Conservation (phyloP, 2,888 invertebrate genomes). For the Amphipyra berbera region DNA sequence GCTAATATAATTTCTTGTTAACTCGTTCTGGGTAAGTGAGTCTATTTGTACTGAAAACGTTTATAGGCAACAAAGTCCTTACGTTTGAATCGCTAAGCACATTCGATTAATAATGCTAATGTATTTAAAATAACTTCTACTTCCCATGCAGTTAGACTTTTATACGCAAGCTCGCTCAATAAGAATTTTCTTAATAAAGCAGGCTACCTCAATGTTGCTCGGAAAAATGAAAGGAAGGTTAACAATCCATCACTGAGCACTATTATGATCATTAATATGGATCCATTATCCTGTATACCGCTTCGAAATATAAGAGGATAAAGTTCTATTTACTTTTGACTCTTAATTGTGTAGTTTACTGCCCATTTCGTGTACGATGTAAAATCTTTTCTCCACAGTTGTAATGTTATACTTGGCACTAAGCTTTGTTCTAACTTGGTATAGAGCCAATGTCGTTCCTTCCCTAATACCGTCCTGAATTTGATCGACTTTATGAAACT, state of each 20-base stretch:
- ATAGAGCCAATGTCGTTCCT: too few relatives aligned
- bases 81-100: slow-evolving; percentile 1
- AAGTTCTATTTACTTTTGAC: too few relatives aligned
- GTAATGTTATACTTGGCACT: too few relatives aligned
- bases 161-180: neutral
- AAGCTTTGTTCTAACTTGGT: too few relatives aligned
- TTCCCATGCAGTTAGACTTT: neutral
- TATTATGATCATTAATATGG: slow-evolving; percentile 21
- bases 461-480: too few relatives aligned
- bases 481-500: too few relatives aligned
- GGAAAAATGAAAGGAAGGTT: slow-evolving; percentile 4
- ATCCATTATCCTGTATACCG: neutral
- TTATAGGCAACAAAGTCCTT: neutral
- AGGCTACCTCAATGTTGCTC: slow-evolving; percentile 2
- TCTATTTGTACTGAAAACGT: slow-evolving; percentile 11
- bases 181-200: slow-evolving; percentile 8
- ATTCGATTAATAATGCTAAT: slow-evolving; percentile 3
- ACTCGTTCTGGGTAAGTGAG: neutral
- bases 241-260: slow-evolving; percentile 26
- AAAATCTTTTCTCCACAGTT: too few relatives aligned
- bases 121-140: neutral
- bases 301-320: too few relatives aligned
- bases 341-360: too few relatives aligned
- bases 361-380: too few relatives aligned
- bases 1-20: slow-evolving; percentile 8